A percentile compares a stretch with the other conserved stretches of the same genome.
Conservation (phyloP, 2,113 vertebrate genomes). For the Psephotus haematonotus region DNA sequence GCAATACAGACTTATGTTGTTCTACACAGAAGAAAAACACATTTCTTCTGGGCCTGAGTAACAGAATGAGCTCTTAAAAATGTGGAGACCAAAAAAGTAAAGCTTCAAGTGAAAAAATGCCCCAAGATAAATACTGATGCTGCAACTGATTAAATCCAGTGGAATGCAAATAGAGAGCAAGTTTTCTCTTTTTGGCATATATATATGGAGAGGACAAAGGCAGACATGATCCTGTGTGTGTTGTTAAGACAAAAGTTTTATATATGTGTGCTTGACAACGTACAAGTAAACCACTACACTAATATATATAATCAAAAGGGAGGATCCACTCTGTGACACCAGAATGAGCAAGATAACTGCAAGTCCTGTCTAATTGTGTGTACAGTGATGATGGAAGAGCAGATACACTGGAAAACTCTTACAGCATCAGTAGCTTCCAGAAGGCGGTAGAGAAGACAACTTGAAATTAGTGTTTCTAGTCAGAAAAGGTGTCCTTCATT, state of each 20-base stretch:
- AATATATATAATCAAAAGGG: not conserved
- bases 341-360: not conserved
- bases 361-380: not conserved
- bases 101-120: not conserved
- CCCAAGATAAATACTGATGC: not conserved
- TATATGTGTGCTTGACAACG: accelerated
- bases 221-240: not conserved
- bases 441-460: not conserved
- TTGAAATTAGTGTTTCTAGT: not conserved
- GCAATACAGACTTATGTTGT: not conserved
- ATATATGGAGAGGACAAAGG: not conserved
- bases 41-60: not conserved
- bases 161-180: not conserved
- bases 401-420: not conserved
- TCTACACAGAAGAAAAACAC: not conserved
- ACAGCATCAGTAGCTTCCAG: not conserved
- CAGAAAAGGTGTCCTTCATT: not conserved
- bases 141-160: not conserved
- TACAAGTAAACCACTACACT: not conserved
- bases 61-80: not conserved
- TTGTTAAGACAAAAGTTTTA: not conserved
- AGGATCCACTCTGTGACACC: not conserved
- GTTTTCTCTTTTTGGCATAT: not conserved
- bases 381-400: not conserved
- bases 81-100: not conserved